Evolutionary conservation across 2,888 invertebrate genomes (phyloP).

Genomic region (Drosophila melanosoma): DNA sequence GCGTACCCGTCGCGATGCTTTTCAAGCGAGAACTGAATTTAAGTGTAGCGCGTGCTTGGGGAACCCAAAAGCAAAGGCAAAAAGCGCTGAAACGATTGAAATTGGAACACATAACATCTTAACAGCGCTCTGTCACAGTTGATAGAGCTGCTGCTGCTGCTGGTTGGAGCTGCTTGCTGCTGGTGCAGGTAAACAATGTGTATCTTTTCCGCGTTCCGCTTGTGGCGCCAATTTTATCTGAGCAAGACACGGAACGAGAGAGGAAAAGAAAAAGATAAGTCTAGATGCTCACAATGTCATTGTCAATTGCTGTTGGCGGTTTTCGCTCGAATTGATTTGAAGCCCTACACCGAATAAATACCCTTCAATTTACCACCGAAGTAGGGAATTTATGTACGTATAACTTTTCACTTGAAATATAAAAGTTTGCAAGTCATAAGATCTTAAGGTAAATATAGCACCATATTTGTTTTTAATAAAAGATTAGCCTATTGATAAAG

Average conservation of each 20-base stretch:
- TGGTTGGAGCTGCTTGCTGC: constrained; percentile 32
- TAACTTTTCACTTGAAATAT: not conserved
- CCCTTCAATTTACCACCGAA: constrained; percentile 8
- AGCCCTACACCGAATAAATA: constrained; percentile 50
- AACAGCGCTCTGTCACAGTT: constrained; percentile 15
- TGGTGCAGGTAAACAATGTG: constrained; percentile 51
- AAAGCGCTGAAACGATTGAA: constrained; percentile 38
- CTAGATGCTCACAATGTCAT: constrained; percentile 65
- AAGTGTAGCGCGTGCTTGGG: constrained; percentile 59
- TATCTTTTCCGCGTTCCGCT: constrained; percentile 44
- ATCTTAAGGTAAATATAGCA: not conserved
- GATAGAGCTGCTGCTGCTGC: constrained; percentile 11
- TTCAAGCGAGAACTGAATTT: constrained; percentile 57
- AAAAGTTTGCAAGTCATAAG: not conserved
- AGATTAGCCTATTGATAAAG: not conserved
- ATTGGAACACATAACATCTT: constrained; percentile 46
- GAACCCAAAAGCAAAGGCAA: constrained; percentile 50
- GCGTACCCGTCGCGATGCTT: constrained; percentile 73
- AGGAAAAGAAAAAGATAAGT: constrained; percentile 17
- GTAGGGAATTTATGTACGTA: not conserved
- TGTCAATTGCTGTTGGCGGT: constrained; percentile 62
- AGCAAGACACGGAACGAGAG: constrained; percentile 1
- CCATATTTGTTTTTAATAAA: not conserved
- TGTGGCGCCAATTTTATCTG: constrained; percentile 59
- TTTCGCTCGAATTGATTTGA: constrained; percentile 23